Base-by-base conservation (phyloP, 1,140 invertebrate species). In the Listronotus bonariensis region DNA sequence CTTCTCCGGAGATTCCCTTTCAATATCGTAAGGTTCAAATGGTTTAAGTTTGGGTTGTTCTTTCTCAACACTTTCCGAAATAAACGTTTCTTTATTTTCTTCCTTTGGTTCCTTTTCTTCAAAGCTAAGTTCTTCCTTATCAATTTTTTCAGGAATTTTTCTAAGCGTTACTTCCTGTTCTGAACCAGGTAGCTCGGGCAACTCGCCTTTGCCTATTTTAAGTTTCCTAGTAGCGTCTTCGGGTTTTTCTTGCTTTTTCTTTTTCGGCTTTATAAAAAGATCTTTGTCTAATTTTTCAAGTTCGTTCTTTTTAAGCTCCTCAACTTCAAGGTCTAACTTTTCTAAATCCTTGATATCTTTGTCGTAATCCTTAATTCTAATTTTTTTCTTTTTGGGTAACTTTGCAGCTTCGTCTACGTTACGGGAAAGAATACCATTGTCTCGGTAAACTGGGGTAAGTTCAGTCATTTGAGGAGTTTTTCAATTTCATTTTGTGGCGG, bases 361-460 rank as follows among this genome's bases (percentile, higher is more conserved):
- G 60, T 86, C 84, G 41, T 91, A 77, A 72, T 88, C 87, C 68
- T 75, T 77, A 10, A 76, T 43, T 62, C 72, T 76, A 17, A 74
- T 70, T 41, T 65, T 68, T 54, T 80, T 75, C 62, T 80, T 81
- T 69, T 86, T 88, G 56, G 86, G 84, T 38, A 81, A 71, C 76
- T 88, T 84, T 65, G 83, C 77, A 6, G 88, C 88, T 78, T 91
- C 88, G 79, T 87, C 83, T 3, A 87, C 78, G 77, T 89, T 91
- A 76, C 88, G 79, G 0, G 88, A 90, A 14, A 91, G 70, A 64
- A 86, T 83, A 32, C 88, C 88, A 72, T 83, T 82, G 77, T 89
- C 81, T 45, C 79, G 74, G 20, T 69, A 57, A 31, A 84, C 78
- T 76, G 83, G 80, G 67, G 83, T 80, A 1, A 88, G 67, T 43